Evolutionary conservation across 2,888 invertebrate genomes (phyloP), one percentile per base, ranked within the genome.

Genomic region (Lysandra bellargus): DNA sequence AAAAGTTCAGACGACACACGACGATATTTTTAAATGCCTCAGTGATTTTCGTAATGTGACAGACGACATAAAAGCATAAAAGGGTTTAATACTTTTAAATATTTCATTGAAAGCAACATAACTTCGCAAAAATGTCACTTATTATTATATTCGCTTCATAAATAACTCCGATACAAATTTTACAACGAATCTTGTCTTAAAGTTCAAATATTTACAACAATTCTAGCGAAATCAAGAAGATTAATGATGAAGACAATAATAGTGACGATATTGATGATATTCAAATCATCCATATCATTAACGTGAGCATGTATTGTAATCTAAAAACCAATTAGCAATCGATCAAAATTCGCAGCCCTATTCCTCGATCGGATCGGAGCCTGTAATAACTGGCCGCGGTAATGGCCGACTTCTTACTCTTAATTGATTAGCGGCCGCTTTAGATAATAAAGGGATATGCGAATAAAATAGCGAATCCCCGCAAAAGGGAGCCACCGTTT

Each of bases 341-440:
- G 91, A 92, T 92, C 88, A 85, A 91, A 92, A 92, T 92, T 92
- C 89, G 90, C 94, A 94, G 89, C 93, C 94, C 94, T 92, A 93
- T 91, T 91, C 89, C 93, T 92, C 94, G 94, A 94, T 93, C 91
- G 88, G 88, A 93, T 92, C 92, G 92, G 87, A 89, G 90, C 86
- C 90, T 89, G 91, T 94, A 94, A 94, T 94, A 93, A 93, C 93
- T 91, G 90, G 92, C 91, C 93, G 92, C 89, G 88, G 92, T 94
- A 94, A 94, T 94, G 90, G 92, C 91, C 89, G 92, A 93, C 94
- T 93, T 92, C 94, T 94, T 94, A 93, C 93, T 94, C 94, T 95
- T 95, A 95, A 95, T 95, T 95, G 95, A 95, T 95, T 95, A 94
- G 94, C 95, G 95, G 95, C 92, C 91, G 92, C 92, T 90, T 89